These are phyloP conservation scores for Mormyrus iriodes DNA, from an alignment of 2,113 vertebrate genomes.

Conservation along the genomic window DNA sequence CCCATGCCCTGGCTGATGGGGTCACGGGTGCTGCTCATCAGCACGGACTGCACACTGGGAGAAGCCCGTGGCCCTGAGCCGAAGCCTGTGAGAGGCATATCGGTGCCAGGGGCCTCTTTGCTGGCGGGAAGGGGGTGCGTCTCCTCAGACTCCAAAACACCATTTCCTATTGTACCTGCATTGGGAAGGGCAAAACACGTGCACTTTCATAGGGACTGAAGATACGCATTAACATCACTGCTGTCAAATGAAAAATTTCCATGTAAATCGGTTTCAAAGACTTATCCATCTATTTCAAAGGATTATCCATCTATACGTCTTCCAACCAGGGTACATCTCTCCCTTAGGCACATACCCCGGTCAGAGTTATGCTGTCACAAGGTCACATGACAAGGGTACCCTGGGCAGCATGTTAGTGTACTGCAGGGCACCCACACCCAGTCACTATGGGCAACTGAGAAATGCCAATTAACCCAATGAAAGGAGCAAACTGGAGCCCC, in stretches of 20 bases:
- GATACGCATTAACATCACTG: background rate
- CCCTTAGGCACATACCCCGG: background rate
- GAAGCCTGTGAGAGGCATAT: slow-evolving; percentile 30
- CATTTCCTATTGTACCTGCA: slow-evolving; percentile 66
- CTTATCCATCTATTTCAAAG: no score
- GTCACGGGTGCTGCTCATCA: slow-evolving; percentile 36
- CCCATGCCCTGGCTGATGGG: slow-evolving; percentile 44
- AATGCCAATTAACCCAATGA: background rate
- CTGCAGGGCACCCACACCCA: background rate
- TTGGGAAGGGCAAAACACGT: background rate
- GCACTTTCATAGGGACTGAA: background rate
- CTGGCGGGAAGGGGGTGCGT: slow-evolving; percentile 51
- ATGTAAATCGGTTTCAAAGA: background rate
- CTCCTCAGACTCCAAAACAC: slow-evolving; percentile 59
- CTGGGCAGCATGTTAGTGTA: background rate
- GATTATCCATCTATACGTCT: background rate
- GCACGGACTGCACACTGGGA: slow-evolving; percentile 15
- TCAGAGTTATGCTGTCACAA: background rate
- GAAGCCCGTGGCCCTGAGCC: slow-evolving; percentile 37
- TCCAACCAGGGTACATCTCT: background rate
- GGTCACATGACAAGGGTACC: background rate
- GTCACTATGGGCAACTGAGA: background rate
- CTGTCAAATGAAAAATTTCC: background rate
- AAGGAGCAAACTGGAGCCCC: background rate
- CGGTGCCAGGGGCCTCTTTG: slow-evolving; percentile 36